Base-by-base conservation (phyloP, 2,888 invertebrate genomes). In the Agrochola lota region DNA sequence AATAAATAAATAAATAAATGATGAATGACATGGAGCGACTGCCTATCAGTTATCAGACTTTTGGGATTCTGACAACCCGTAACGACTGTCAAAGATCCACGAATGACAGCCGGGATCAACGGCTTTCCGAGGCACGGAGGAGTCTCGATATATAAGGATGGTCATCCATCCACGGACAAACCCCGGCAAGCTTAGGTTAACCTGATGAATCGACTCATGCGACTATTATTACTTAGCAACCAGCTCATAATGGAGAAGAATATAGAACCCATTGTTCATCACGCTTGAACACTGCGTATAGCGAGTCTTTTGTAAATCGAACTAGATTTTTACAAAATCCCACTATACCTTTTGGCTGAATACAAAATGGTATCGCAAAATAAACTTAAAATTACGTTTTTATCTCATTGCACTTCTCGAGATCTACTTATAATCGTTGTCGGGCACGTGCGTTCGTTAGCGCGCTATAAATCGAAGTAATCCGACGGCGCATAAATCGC, bases 381-480 rank as follows among this genome's bases (percentile, higher is more conserved):
- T 70, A 66, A 66, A 55, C 1, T 20, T 6, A 6, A 63, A 55
- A 55, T 6, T 35, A 2, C n/a, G 15, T 77, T 77, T 63, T 71
- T 59, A 83, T 73, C 60, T 70, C n/a, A 52, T 74, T 70, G 63
- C 15, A 52, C 60, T 67, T 78, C 40, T 66, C 30, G 30, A 74
- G 68, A 78, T 80, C 72, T 84, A 75, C 52, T 76, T 76, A 77
- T 60, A 78, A 73, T 78, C 69, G 62, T 84, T 60, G 71, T 40
- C 67, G 43, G 62, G 70, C 85, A 87, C 83, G 86, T 78, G 81
- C 81, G 78, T 89, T 91, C 90, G 91, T 91, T 92, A 91, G 87
- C 86, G 83, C 68, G 84, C 88, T 64, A 91, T 91, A 92, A 91
- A 89, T 92, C 85, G 87, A 80, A 75, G 85, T 90, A 91, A 92